These are phyloP conservation scores for Spheniscus mendiculus DNA, from an alignment of 2,113 vertebrate genomes.

Conservation along the genomic window DNA sequence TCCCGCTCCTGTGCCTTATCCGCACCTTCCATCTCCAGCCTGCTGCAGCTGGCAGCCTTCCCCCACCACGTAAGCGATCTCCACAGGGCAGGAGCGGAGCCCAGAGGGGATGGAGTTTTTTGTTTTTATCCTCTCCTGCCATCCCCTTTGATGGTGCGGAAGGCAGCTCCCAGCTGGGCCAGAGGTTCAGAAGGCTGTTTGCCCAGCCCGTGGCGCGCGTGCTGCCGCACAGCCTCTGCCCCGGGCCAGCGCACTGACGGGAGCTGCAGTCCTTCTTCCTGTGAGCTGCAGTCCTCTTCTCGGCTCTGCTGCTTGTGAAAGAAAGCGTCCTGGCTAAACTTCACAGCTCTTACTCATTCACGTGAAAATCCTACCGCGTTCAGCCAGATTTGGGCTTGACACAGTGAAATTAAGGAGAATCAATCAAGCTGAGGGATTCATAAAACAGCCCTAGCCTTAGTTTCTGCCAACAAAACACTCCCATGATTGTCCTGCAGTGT, in stretches of 20 bases:
- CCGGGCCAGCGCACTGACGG: accelerated
- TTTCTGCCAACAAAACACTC: background rate
- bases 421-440: background rate
- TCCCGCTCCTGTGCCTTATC: background rate
- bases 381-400: background rate
- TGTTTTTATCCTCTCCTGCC: background rate
- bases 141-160: background rate
- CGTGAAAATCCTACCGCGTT: background rate
- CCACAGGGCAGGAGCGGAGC: background rate
- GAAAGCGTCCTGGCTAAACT: background rate
- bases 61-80: background rate
- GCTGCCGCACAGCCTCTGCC: background rate
- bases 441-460: background rate
- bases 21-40: background rate
- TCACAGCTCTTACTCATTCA: background rate
- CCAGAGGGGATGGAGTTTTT: accelerated
- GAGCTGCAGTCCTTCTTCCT: background rate
- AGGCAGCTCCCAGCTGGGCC: background rate
- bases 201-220: accelerated
- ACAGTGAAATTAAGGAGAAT: background rate
- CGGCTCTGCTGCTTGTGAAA: background rate
- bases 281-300: background rate
- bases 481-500: accelerated
- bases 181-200: background rate
- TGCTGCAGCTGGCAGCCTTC: background rate